phyloP scores from a whole-genome alignment of 2,797 vertebrate species.

The Cyprinodon diabolis region DNA sequence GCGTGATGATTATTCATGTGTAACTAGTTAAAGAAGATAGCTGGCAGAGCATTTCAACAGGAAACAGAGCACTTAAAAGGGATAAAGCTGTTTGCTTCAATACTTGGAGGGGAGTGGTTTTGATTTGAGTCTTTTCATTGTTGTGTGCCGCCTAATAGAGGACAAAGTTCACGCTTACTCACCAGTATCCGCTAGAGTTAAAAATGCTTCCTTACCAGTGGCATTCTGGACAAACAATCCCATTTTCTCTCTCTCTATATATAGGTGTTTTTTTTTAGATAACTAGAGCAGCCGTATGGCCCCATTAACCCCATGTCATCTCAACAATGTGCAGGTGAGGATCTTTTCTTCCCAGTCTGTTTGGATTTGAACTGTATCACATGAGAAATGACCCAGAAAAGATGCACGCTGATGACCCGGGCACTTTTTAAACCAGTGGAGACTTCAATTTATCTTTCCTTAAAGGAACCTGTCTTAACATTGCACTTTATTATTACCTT shows the following conservation, averaged over 20 bases:
- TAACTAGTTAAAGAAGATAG: slow-evolving; percentile 44
- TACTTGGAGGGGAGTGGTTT: slow-evolving; percentile 35
- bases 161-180: slow-evolving; percentile 60
- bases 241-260: slow-evolving; percentile 61
- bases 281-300: slow-evolving; percentile 58
- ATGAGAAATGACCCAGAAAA: slow-evolving; percentile 58
- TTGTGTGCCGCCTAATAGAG: slow-evolving; percentile 58
- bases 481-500: slow-evolving; percentile 44
- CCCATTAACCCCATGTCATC: slow-evolving; percentile 72
- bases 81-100: slow-evolving; percentile 47
- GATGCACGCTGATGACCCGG: slow-evolving; percentile 54
- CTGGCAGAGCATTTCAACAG: slow-evolving; percentile 38
- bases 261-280: slow-evolving; percentile 64
- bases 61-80: slow-evolving; percentile 26
- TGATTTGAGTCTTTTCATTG: slow-evolving; percentile 46
- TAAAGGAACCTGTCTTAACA: slow-evolving; percentile 36
- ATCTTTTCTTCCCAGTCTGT: slow-evolving; percentile 47
- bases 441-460: slow-evolving; percentile 60
- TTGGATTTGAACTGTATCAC: slow-evolving; percentile 68
- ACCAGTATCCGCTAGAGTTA: slow-evolving; percentile 41
- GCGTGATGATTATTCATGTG: slow-evolving; percentile 49
- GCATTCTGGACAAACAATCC: slow-evolving; percentile 71
- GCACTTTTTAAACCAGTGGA: slow-evolving; percentile 34
- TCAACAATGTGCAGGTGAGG: slow-evolving; percentile 64
- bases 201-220: slow-evolving; percentile 56